Conservation (phyloP, 2,888 invertebrate genomes). For the Apamea monoglypha region DNA sequence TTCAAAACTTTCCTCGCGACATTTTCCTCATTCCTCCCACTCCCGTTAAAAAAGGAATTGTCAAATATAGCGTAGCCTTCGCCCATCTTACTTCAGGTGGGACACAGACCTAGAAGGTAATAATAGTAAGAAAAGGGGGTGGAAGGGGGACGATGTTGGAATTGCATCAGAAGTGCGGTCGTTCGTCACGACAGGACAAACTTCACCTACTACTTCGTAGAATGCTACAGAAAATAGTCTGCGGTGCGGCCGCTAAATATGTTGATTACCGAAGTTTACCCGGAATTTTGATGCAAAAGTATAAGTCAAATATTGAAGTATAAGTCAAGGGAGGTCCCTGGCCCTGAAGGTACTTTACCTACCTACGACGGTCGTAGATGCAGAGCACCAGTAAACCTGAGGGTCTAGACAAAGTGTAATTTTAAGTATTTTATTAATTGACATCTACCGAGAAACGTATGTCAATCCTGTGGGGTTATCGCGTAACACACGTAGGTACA, state of each 20-base stretch:
- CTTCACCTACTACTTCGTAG: slow-evolving; percentile 54
- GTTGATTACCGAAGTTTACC: not conserved
- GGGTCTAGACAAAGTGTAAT: no score
- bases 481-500: no score
- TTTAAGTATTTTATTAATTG: no score
- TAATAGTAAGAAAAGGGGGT: slow-evolving; percentile 27
- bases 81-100: slow-evolving; percentile 1
- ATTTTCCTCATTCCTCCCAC: no score
- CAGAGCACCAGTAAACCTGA: no score
- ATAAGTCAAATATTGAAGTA: not conserved
- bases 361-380: no score
- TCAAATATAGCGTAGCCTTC: not conserved
- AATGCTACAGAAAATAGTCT: slow-evolving; percentile 64
- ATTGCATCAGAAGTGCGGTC: slow-evolving; percentile 69
- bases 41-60: not conserved
- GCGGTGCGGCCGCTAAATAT: slow-evolving; percentile 55
- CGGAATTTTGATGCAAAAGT: not conserved
- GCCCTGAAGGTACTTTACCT: no score
- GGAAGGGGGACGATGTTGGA: slow-evolving; percentile 28
- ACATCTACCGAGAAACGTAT: no score
- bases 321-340: no score
- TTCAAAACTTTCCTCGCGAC: no score
- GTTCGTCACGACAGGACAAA: slow-evolving; percentile 67
- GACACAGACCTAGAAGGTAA: not conserved
- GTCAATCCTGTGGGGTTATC: no score